Base-by-base conservation (phyloP, 1,140 invertebrate genomes). In the Trissolcus basalis region DNA sequence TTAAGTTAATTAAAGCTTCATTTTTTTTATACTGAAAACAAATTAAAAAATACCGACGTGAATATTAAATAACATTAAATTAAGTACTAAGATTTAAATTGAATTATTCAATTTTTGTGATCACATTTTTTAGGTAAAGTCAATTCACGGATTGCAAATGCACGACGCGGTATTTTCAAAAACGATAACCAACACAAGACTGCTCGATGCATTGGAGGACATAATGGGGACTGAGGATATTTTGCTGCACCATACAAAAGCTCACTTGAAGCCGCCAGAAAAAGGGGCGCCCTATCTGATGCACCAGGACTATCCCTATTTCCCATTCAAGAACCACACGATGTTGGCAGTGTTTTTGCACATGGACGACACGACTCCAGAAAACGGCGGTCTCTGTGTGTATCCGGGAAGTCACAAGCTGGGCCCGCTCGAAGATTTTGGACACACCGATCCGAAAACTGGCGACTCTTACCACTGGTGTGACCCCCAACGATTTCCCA, bases 221-320 rank as follows among this genome's bases (percentile, higher is more conserved):
- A 58, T 91, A 0, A 90, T 92, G 89, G 89, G 82, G 0, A 91
- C 91, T 0, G 77, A 83, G 55, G 90, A 92, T 72, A 91, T 92
- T 53, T 67, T 90, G 4, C 82, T 92, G 1, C 91, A 92, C 78
- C 91, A 92, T 77, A 92, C 91, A 1, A 92, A 92, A 78, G 91
- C 91, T 0, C 91, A 92, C 55, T 81, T 89, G 2, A 92, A 92
- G 68, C 91, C 91, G 1, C 90, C 91, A 2, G 89, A 89, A 50
- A 90, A 89, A n/a, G 91, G 91, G 7, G 90, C 91, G 4, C 90
- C 91, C 0, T 92, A 91, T 76, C 87, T 91, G 0, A 92, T 92
- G 90, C 91, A 92, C 68, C 90, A 90, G 77, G 92, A 92, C 61
- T 92, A 93, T 76, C 91, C 89, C 35, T 92, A 92, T 69, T 92